Percentiles rank a stretch among this genome's conserved stretches.
These are phyloP conservation scores for Gymnocheta viridis DNA, from an alignment of 2,888 invertebrate genomes.

Conservation along the genomic window DNA sequence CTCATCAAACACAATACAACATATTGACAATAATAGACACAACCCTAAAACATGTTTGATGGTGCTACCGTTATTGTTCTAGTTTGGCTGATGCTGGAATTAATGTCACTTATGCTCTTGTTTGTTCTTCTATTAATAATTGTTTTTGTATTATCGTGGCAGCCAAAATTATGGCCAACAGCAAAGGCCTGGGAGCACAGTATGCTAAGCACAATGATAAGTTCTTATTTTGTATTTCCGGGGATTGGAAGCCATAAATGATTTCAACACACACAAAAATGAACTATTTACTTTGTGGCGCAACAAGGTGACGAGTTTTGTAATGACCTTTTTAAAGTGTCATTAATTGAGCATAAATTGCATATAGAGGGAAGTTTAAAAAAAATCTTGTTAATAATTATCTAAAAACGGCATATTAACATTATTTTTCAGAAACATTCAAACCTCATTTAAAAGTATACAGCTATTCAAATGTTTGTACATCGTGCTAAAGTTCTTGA, in stretches of 20 bases:
- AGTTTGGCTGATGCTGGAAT: slow-evolving; percentile 1
- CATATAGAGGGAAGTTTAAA: no score
- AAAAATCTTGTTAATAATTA: no score
- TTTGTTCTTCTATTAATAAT: not conserved
- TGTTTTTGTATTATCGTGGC: not conserved
- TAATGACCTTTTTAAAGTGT: no score
- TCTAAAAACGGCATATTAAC: no score
- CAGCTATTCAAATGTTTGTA: no score
- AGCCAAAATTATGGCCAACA: slow-evolving; percentile 2
- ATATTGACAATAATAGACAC: not conserved
- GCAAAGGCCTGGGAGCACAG: slow-evolving; percentile 39
- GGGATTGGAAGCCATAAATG: slow-evolving; percentile 59
- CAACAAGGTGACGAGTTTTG: no score
- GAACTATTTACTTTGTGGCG: no score
- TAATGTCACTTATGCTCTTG: slow-evolving; percentile 7
- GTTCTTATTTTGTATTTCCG: slow-evolving; percentile 44
- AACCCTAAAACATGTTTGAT: slow-evolving; percentile 43
- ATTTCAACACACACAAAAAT: slow-evolving; percentile 17
- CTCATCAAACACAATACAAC: slow-evolving; percentile 39
- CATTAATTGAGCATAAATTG: no score
- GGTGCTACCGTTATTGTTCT: not conserved
- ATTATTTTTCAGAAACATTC: no score
- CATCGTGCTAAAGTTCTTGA: no score
- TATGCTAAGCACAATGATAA: slow-evolving; percentile 27
- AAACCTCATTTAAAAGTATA: no score